Base-by-base conservation (phyloP, 1,140 invertebrate genomes). In the Drosophila oshimai region DNA sequence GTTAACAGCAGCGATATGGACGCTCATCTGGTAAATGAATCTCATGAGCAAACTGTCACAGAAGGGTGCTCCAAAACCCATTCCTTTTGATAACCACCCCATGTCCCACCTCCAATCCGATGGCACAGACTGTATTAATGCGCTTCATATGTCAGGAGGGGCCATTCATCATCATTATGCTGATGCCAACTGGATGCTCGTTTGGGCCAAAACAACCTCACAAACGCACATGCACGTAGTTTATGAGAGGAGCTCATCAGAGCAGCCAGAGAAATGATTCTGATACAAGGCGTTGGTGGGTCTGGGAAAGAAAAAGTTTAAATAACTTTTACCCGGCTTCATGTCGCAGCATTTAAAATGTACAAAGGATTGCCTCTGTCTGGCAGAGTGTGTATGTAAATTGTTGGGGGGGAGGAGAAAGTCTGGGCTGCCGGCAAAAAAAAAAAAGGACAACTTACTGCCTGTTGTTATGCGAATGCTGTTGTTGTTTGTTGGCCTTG, bases 141-240 rank as follows among this genome's bases (percentile, higher is more conserved):
- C 47, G 57, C 57, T 49, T 73, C 69, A 73, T 73, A 73, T 73
- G 67, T 62, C 69, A 44, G 54, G 37, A 17, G 39, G 28, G 42
- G 57, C 58, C 69, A 73, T 73, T 73, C 70, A 73, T 73, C 70
- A 73, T 73, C 70, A 73, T 73, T 73, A 73, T 73, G 42, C 69
- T 54, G 50, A 73, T 64, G 69, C 70, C 69, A 54, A 73, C 69
- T 62, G 67, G 50, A 15, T 54, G 57, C 55, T 73, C 69, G 70
- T 73, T 72, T 61, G 33, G 28, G 24, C 26, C n/a, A 34, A 34
- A 15, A 20, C 17, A 37, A 4, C 24, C 6, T 12, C 22, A 44
- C 26, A 46, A 31, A 22, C 37, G 45, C 34, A 51, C 33, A 62
- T 13, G n/a, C 42, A 26, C 39, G 46, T 31, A 53, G 47, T 62